These are phyloP conservation scores for Buteo buteo DNA, from an alignment of 2,113 vertebrate species.

Conservation along the genomic window DNA sequence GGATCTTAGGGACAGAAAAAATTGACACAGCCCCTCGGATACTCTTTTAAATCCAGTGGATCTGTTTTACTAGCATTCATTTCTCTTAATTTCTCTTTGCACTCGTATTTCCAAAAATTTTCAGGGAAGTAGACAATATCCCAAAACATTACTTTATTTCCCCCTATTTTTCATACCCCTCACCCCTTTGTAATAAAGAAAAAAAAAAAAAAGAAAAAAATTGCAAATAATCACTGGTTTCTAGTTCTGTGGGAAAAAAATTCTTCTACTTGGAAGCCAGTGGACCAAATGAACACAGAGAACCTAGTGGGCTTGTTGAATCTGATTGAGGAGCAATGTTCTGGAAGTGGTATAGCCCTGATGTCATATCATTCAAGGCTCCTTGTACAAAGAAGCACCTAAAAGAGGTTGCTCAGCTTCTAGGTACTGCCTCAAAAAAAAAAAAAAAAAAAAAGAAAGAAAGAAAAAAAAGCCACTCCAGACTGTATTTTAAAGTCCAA, in stretches of 20 bases:
- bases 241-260: not conserved
- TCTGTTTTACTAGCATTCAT: not conserved
- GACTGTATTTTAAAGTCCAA: not conserved
- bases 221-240: not conserved
- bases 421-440: not conserved
- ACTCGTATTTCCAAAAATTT: not conserved
- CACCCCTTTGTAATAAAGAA: not conserved
- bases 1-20: not conserved
- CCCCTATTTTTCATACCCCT: not conserved
- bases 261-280: not conserved
- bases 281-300: not conserved
- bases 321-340: not conserved
- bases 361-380: not conserved
- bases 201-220: not conserved
- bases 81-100: not conserved
- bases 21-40: not conserved
- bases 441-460: rapidly evolving
- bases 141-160: not conserved
- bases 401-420: not conserved
- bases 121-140: not conserved
- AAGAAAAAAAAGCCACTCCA: not conserved
- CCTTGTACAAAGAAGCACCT: not conserved
- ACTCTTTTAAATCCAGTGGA: not conserved
- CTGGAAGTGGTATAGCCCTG: not conserved
- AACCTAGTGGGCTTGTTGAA: not conserved